phyloP scores from a whole-genome alignment of 2,888 invertebrate species.

The Cacoxenus indagator region DNA sequence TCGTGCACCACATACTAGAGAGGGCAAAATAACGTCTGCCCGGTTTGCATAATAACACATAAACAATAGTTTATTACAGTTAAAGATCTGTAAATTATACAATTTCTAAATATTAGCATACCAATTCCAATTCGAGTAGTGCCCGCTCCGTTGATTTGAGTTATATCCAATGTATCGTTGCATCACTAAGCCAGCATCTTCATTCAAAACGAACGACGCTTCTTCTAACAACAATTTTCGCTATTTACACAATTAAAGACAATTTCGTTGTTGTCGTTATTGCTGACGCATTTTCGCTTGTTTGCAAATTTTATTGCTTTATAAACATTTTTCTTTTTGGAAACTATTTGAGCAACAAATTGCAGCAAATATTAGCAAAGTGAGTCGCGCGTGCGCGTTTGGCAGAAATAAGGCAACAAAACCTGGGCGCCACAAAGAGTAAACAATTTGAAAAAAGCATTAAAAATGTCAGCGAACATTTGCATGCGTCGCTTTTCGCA shows the following conservation, averaged over 20 bases:
- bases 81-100: too few species aligned
- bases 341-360: conserved; percentile 5
- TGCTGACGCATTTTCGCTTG: neutral
- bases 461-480: neutral
- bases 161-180: too few species aligned
- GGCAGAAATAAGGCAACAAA: neutral
- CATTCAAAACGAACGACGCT: neutral
- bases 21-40: too few species aligned
- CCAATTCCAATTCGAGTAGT: too few species aligned
- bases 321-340: neutral
- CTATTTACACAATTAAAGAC: conserved; percentile 50
- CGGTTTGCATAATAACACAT: too few species aligned
- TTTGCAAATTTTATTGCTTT: neutral
- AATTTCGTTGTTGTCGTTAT: conserved; percentile 55
- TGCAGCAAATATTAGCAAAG: neutral
- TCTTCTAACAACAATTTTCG: neutral
- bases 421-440: neutral
- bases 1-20: too few species aligned
- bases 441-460: neutral
- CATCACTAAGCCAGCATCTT: neutral
- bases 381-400: neutral
- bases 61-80: too few species aligned
- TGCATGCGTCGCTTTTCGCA: conserved; percentile 6
- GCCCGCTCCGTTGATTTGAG: too few species aligned
- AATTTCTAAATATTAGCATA: too few species aligned